Base-by-base conservation (phyloP, 2,888 invertebrate species). In the Sthenelais limicola region DNA sequence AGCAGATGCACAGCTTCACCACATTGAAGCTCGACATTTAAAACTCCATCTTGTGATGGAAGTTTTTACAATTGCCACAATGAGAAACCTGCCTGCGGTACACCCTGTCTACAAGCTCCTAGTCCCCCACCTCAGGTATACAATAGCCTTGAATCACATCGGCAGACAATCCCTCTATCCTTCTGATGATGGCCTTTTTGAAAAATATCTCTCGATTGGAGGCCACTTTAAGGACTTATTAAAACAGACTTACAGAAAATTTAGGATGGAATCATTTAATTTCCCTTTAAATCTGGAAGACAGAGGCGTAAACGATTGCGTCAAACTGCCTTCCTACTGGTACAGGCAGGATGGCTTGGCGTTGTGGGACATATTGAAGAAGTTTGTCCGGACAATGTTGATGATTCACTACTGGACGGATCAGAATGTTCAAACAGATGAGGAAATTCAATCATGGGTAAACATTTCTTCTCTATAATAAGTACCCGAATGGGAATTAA, bases 91-190 rank as follows among this genome's bases (percentile, higher is more conserved):
- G 33, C 73, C 77, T 1, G 24, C 77, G 0, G 69, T 72, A 2
- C 78, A 78, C 66, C 78, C 78, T 3, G 70, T 78, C 30, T 77
- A 68, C 73, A 78, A 78, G 66, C 68, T 78, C 2, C 71, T 78
- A 12, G 30, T 68, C 1, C 78, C 78, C 0, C 77, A 77, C 43
- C 62, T 77, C 9, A 26, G 71, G 7, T 49, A 77, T 52, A 33
- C 54, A 32, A 38, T 74, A 1, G 73, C 71, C n/a, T 62, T 73
- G n/a, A 73, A 62, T 48, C 69, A 54, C 12, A 32, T 73, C 1
- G 52, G 49, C 3, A 33, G 76, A 35, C 48, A 68, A 54, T 38
- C 32, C 1, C 72, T 72, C 24, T 72, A 74, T 58, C 48, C 68
- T 5, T 32, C 21, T 28, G 56, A 66, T 12, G 73, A 70, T 24